phyloP scores from a whole-genome alignment of 2,797 vertebrate genomes.

The Liasis olivaceus region DNA sequence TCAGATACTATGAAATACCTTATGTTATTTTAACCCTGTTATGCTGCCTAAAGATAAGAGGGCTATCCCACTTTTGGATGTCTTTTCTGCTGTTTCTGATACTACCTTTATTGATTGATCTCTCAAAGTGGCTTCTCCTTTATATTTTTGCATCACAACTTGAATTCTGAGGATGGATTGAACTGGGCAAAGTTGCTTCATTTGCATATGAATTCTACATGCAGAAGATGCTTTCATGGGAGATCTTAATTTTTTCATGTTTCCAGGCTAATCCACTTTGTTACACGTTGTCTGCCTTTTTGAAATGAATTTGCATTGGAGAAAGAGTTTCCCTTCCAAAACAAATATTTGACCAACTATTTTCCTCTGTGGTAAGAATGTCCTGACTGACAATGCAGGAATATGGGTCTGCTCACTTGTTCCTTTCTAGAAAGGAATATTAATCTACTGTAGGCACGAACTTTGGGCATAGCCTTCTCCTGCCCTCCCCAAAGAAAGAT shows the following conservation, averaged over 20 bases:
- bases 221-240: conserved; percentile 28
- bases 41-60: background rate
- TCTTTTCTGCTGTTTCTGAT: background rate
- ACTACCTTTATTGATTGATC: background rate
- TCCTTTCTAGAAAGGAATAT: background rate
- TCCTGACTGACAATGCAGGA: background rate
- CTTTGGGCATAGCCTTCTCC: background rate
- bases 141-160: background rate
- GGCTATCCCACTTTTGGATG: background rate
- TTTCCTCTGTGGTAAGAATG: background rate
- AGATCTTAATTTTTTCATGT: conserved; percentile 16
- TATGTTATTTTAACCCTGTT: conserved; percentile 20
- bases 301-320: background rate
- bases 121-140: background rate
- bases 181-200: conserved; percentile 9
- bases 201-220: conserved; percentile 23
- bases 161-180: conserved; percentile 4
- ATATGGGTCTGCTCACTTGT: background rate
- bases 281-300: background rate
- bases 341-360: background rate
- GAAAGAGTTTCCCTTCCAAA: background rate
- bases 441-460: background rate
- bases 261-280: background rate
- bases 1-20: background rate
- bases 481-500: background rate